Conservation (phyloP, 2,888 invertebrate species). For the Drosophila birchii region DNA sequence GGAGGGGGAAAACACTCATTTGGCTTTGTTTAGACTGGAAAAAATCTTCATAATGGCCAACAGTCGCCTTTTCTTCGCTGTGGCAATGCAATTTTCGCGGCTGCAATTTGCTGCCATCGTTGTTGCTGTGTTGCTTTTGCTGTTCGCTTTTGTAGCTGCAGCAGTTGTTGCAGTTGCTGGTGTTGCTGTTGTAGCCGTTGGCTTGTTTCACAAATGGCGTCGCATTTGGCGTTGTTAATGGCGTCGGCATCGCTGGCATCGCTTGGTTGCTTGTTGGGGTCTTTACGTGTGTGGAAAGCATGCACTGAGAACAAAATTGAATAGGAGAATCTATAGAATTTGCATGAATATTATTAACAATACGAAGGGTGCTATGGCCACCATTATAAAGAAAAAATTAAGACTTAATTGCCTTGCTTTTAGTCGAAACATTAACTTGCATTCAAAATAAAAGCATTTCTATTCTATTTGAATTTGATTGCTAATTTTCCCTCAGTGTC, state of each 20-base stretch:
- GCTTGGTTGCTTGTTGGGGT: conserved; percentile 29
- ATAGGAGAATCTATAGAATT: not conserved
- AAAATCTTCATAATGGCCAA: conserved; percentile 80
- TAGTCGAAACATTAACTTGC: not conserved
- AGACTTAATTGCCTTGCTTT: not conserved
- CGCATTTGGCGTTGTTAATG: conserved; percentile 80
- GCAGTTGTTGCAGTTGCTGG: conserved; percentile 47
- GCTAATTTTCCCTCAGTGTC: not conserved
- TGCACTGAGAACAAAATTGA: conserved; percentile 3
- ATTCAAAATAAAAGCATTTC: no score
- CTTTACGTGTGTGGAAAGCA: conserved; percentile 19
- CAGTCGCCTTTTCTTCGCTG: conserved; percentile 54
- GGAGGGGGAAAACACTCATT: conserved; percentile 70
- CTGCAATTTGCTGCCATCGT: conserved; percentile 66
- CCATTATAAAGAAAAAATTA: no score
- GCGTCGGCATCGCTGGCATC: conserved; percentile 62
- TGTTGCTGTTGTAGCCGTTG: conserved; percentile 54
- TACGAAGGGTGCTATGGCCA: no score
- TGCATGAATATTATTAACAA: no score
- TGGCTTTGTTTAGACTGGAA: conserved; percentile 79
- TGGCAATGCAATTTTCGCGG: conserved; percentile 72
- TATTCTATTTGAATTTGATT: no score
- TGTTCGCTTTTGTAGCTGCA: conserved; percentile 21
- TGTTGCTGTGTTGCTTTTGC: conserved; percentile 34
- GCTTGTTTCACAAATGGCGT: conserved; percentile 80